phyloP scores from a whole-genome alignment of 1,140 invertebrate genomes.

The Stegodyphus mimosarum region DNA sequence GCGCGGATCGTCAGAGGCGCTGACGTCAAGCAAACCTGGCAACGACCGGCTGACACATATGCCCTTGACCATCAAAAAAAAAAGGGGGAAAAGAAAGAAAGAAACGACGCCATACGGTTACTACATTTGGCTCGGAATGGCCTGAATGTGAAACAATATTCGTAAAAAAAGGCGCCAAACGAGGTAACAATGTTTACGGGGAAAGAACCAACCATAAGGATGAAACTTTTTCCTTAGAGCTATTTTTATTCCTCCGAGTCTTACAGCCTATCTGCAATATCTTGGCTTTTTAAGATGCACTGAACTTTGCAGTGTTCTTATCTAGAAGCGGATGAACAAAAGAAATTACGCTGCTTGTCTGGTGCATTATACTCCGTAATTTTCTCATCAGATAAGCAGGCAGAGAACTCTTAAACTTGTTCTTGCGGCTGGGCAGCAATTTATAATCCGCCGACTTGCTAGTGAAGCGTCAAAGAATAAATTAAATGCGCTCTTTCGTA shows the following conservation, averaged over 20 bases:
- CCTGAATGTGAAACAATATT: neutral
- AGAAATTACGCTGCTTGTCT: neutral
- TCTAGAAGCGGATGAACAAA: neutral
- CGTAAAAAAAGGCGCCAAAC: neutral
- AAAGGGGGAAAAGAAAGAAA: neutral
- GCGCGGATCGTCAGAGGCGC: neutral
- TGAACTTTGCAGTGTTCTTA: neutral
- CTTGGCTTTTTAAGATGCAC: neutral
- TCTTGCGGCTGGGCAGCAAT: too few species aligned
- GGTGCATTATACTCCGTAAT: neutral
- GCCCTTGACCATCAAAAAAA: conserved; percentile 52
- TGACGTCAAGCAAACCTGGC: conserved; percentile 49
- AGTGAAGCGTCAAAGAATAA: too few species aligned
- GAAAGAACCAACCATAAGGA: neutral
- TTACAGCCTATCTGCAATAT: neutral
- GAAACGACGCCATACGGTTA: conserved; percentile 1
- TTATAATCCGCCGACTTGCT: too few species aligned
- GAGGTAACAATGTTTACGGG: neutral
- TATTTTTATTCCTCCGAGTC: neutral
- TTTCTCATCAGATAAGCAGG: neutral
- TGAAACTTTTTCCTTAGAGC: neutral
- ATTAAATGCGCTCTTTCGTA: too few species aligned
- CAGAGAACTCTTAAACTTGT: too few species aligned
- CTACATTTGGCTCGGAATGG: conserved; percentile 35
- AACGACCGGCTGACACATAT: conserved; percentile 60